These are phyloP conservation scores for Meiosimyza decipiens DNA, from an alignment of 2,888 invertebrate species.

Conservation along the genomic window DNA sequence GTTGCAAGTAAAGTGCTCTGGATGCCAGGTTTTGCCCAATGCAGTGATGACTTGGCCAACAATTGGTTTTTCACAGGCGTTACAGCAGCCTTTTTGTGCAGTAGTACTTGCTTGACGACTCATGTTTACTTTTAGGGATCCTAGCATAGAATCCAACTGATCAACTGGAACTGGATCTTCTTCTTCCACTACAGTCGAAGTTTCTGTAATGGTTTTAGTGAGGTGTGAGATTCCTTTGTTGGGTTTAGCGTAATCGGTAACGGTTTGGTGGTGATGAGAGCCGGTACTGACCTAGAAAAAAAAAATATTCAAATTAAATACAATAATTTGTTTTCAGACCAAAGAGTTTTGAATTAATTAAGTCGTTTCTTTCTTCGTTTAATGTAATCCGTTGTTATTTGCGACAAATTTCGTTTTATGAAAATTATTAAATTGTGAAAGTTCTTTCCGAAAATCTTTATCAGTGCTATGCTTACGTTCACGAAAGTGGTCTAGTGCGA, in stretches of 20 bases:
- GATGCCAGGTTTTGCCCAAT: constrained; percentile 98
- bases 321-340: no score
- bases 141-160: constrained; percentile 71
- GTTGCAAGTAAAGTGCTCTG: constrained; percentile 98
- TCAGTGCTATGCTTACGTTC: constrained; percentile 43
- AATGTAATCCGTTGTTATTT: constrained; percentile 4
- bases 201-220: constrained; percentile 64
- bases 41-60: constrained; percentile 96
- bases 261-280: constrained; percentile 74
- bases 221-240: constrained; percentile 70
- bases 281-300: constrained; percentile 72
- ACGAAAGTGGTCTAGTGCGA: constrained; percentile 52
- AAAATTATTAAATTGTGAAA: no score
- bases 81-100: constrained; percentile 99
- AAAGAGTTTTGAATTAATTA: background rate
- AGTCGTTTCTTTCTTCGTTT: background rate
- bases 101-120: constrained; percentile 94
- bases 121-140: constrained; percentile 90
- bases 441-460: no score
- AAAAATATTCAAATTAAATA: background rate
- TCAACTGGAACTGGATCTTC: constrained; percentile 56
- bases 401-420: background rate
- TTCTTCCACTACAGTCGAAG: constrained; percentile 62
- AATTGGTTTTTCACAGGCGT: constrained; percentile 98
- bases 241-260: constrained; percentile 79